Percentiles rank a stretch among this genome's conserved stretches.
Evolutionary conservation across 2,797 vertebrate genomes (phyloP).

Genomic region (Chaunax sp.): DNA sequence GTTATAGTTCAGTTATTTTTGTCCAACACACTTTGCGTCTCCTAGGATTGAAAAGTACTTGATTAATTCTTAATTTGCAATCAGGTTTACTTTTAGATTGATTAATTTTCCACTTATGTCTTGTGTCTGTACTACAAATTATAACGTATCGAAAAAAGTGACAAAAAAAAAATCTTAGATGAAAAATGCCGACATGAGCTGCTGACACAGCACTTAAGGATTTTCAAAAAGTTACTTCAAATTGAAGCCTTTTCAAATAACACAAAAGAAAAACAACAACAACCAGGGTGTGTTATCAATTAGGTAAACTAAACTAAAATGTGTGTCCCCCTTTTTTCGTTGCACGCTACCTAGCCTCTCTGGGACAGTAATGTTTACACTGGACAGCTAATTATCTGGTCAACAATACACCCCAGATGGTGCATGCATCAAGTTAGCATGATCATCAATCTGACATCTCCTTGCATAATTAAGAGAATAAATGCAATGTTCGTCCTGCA

Average conservation of each 20-base stretch:
- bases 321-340: neutral
- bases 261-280: too few relatives aligned
- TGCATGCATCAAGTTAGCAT: constrained; percentile 57
- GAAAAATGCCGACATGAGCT: neutral
- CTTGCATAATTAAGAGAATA: constrained; percentile 55
- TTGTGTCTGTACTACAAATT: neutral
- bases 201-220: neutral
- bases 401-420: constrained; percentile 38
- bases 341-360: constrained; percentile 36
- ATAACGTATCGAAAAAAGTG: neutral
- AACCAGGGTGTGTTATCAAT: constrained; percentile 8
- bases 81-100: neutral
- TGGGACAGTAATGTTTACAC: constrained; percentile 36
- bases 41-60: neutral
- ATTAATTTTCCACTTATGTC: neutral
- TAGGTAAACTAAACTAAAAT: too few relatives aligned
- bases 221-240: neutral
- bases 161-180: neutral
- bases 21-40: neutral
- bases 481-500: constrained; percentile 44
- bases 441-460: constrained; percentile 48
- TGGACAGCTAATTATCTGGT: constrained; percentile 70
- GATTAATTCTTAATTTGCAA: neutral
- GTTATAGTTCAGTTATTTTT: too few relatives aligned
- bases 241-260: neutral